Evolutionary conservation across 1,140 invertebrate genomes (phyloP).

Genomic region (Leguminivora glycinivorella): DNA sequence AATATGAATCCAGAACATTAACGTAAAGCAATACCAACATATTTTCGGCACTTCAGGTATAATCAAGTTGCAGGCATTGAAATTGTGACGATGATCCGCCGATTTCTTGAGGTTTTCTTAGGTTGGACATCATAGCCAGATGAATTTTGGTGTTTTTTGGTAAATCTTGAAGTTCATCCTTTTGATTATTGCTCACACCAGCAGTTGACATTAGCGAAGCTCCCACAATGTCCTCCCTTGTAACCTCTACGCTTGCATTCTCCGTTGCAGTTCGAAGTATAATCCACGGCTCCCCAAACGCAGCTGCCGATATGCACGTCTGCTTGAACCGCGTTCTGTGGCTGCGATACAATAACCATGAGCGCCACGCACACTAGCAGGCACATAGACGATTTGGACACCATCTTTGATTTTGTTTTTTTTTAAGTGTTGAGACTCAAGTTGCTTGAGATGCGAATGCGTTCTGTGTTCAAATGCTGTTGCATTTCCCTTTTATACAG

Average conservation of each 20-base stretch:
- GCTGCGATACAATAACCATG: conserved; percentile 37
- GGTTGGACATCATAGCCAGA: no score
- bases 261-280: conserved; percentile 41
- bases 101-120: no score
- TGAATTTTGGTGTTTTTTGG: no score
- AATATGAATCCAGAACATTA: no score
- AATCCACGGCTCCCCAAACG: conserved; percentile 43
- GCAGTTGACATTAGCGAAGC: conserved; percentile 46
- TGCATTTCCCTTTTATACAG: not conserved
- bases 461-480: not conserved
- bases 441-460: not conserved
- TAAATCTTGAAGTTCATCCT: not conserved
- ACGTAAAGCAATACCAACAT: no score
- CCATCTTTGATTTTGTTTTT: not conserved
- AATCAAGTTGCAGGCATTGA: no score
- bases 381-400: conserved; percentile 1
- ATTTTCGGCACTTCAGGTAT: no score
- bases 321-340: conserved; percentile 32
- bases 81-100: no score
- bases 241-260: conserved; percentile 44
- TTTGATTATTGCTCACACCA: conserved; percentile 40
- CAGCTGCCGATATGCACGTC: conserved; percentile 43
- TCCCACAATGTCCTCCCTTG: conserved; percentile 44
- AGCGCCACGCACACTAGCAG: conserved; percentile 40
- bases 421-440: not conserved